phyloP scores from a whole-genome alignment of 2,113 vertebrate species.

The Caranx melampygus region DNA sequence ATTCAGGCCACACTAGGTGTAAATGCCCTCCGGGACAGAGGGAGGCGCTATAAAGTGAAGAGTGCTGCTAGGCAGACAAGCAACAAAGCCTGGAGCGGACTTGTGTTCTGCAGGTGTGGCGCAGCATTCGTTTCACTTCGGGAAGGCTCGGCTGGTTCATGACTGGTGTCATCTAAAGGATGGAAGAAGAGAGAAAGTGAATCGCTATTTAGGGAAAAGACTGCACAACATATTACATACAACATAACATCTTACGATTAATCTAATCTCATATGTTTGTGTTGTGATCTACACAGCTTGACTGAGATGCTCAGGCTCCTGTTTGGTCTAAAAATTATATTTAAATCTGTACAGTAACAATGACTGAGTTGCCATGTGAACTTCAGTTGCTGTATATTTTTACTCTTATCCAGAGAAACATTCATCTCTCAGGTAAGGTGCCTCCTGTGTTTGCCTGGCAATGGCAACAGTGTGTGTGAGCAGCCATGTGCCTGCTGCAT shows the following conservation, averaged over 20 bases:
- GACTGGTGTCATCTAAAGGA: conserved; percentile 92
- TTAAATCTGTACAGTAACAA: conserved; percentile 2
- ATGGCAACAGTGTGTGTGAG: conserved; percentile 57
- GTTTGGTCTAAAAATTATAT: not conserved
- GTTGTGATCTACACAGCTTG: not conserved
- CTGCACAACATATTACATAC: not conserved
- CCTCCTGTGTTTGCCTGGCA: conserved; percentile 34
- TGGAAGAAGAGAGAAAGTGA: conserved; percentile 14
- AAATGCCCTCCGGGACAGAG: conserved; percentile 86
- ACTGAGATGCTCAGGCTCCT: conserved; percentile 2
- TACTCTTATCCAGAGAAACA: conserved; percentile 32
- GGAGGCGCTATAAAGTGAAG: conserved; percentile 96
- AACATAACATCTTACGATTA: not conserved
- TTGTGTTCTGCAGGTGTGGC: conserved; percentile 88
- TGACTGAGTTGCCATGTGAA: conserved; percentile 74
- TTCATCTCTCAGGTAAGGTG: conserved; percentile 46
- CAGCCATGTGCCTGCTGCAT: conserved; percentile 57
- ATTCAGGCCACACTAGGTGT: conserved; percentile 82
- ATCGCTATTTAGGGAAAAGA: not conserved
- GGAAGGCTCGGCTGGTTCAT: conserved; percentile 96
- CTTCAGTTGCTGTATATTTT: conserved; percentile 63
- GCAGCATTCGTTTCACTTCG: conserved; percentile 88
- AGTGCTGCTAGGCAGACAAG: conserved; percentile 90
- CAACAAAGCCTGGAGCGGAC: conserved; percentile 87
- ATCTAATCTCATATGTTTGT: not conserved